A percentile compares a stretch with the other conserved stretches of the same genome.
Conservation (phyloP, 2,797 vertebrate genomes). For the Poeciliopsis infans region DNA sequence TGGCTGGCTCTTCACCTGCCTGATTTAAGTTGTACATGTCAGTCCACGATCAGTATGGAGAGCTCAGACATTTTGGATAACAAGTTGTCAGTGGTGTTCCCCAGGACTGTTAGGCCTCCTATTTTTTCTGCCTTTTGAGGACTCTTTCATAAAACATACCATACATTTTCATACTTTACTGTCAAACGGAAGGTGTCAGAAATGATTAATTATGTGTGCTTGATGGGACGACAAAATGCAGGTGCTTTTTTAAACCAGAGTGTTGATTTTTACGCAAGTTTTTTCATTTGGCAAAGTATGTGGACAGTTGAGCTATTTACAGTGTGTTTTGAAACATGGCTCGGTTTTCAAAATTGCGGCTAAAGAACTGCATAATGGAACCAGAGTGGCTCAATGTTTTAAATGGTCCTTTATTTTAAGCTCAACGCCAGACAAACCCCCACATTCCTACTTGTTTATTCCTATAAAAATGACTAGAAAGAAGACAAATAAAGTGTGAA, state of each 20-base stretch:
- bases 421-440: background rate
- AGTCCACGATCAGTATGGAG: background rate
- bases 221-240: background rate
- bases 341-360: background rate
- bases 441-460: background rate
- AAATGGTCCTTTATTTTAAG: background rate
- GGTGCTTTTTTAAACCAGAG: no score
- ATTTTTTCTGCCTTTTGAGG: background rate
- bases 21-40: background rate
- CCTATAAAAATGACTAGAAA: background rate
- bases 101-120: background rate
- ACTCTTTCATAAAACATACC: background rate
- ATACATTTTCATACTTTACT: background rate
- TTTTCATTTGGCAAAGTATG: background rate
- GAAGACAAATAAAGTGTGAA: background rate
- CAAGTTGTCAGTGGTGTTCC: background rate
- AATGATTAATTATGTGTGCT: background rate
- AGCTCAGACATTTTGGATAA: background rate
- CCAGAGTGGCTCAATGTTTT: background rate
- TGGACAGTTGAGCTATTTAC: background rate
- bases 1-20: background rate
- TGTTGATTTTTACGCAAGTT: background rate
- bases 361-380: background rate
- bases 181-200: background rate
- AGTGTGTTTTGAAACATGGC: background rate